Evolutionary conservation across 2,888 invertebrate species (phyloP).

Genomic region (Dolomedes plantarius): DNA sequence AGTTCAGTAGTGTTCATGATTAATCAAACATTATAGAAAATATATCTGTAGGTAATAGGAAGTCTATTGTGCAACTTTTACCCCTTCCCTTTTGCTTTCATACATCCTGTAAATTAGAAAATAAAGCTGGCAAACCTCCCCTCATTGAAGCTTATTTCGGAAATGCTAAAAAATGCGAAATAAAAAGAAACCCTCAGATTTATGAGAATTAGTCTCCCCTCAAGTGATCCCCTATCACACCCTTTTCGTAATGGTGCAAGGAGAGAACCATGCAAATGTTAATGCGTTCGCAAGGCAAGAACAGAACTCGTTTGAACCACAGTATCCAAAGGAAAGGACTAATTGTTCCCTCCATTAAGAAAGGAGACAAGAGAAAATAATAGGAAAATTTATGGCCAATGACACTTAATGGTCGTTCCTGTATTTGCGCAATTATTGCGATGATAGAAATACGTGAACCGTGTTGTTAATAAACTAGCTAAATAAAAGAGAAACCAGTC

Average conservation of each 20-base stretch:
- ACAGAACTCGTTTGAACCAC: neutral
- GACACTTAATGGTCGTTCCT: slow-evolving; percentile 15
- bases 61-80: too few relatives aligned
- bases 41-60: too few relatives aligned
- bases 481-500: slow-evolving; percentile 8
- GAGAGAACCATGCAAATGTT: slow-evolving; percentile 18
- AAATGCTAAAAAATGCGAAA: neutral
- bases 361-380: slow-evolving; percentile 18
- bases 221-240: neutral
- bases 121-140: neutral
- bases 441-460: slow-evolving; percentile 12
- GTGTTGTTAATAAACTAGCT: slow-evolving; percentile 10
- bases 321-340: slow-evolving; percentile 4
- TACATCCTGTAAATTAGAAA: neutral
- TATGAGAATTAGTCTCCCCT: slow-evolving; percentile 12
- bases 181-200: neutral
- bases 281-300: slow-evolving; percentile 13
- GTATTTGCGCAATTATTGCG: slow-evolving; percentile 14
- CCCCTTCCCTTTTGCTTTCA: too few relatives aligned
- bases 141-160: neutral
- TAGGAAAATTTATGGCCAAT: slow-evolving; percentile 28
- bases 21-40: too few relatives aligned
- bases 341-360: slow-evolving; percentile 25
- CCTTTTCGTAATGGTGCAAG: neutral
- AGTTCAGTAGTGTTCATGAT: too few relatives aligned